Base-by-base conservation (phyloP, 2,888 invertebrate genomes). In the Alitta virens region DNA sequence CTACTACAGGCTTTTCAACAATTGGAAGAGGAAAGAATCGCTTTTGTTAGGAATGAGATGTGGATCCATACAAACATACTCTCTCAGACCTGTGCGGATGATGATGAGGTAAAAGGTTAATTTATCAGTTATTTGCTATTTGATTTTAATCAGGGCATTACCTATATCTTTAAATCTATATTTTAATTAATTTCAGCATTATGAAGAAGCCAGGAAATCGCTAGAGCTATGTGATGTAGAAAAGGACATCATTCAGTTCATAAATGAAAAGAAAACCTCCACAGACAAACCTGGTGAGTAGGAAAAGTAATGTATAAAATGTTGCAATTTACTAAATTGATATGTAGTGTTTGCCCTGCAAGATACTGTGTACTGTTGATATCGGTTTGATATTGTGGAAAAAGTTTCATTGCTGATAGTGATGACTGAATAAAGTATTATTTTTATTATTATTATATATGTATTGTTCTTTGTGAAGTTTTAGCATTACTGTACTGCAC, bases 51-150 rank as follows among this genome's bases (percentile, higher is more conserved):
- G 25, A 71, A 74, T 46, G 55, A 67, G 40, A 50, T 74, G 26
- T 74, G 74, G 74, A 68, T 66, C 24, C 66, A 68, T 62, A 65
- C 71, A 9, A 74, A 74, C 55, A 62, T 73, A 9, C 67, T 69
- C 54, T 74, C 74, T 1, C 66, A 70, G 46, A 61, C 68, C 3
- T 72, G 71, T 56, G 71, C 73, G 2, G 69, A 73, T 27, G 65
- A 70, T 51, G 74, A 73, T 54, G 63, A 70, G 65, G 73, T 73
- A 63, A 9, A 24, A 14, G 5, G 46, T 12, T 9, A 3, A 9
- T 9, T 46, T 46, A 9, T 46, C 21, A 3, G 46, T 21, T 5
- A 46, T 46, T 5, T 21, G 21, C 9, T 12, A 12, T 12, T 12
- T 40, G 40, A 40, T 40, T 40, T 40, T 9, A 40, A 40, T 40